Conservation (phyloP, 2,888 invertebrate genomes). For the Papilio protenor region DNA sequence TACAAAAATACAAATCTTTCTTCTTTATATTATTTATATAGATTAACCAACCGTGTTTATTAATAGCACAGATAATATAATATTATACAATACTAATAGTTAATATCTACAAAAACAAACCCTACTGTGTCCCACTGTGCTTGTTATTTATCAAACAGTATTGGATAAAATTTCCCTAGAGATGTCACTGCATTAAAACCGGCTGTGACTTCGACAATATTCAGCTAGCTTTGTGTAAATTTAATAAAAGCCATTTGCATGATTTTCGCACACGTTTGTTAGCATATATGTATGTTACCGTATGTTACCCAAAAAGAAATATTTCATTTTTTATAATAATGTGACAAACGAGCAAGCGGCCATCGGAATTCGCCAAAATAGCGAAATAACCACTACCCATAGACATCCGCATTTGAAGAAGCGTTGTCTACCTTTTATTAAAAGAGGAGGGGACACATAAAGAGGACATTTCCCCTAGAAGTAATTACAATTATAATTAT, state of each 20-base stretch:
- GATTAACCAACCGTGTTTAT: no score
- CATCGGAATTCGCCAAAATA: no score
- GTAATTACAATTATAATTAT: no score
- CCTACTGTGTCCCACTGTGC: not conserved
- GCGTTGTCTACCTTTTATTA: no score
- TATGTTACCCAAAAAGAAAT: not conserved
- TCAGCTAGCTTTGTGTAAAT: not conserved
- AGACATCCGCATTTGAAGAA: no score
- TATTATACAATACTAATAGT: not conserved
- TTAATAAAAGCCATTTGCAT: not conserved
- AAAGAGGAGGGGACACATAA: no score
- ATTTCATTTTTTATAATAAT: not conserved
- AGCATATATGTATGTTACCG: not conserved
- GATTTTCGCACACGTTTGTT: not conserved
- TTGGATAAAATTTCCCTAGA: conserved; percentile 9
- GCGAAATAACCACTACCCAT: no score
- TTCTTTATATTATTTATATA: no score
- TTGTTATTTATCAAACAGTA: conserved; percentile 1
- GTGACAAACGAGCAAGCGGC: no score
- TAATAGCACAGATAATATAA: no score
- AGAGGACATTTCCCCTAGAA: no score
- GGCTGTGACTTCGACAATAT: not conserved
- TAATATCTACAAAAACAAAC: not conserved
- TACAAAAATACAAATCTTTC: no score
- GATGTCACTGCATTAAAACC: not conserved